phyloP scores from a whole-genome alignment of 2,888 invertebrate genomes.

The Trisateles emortualis region DNA sequence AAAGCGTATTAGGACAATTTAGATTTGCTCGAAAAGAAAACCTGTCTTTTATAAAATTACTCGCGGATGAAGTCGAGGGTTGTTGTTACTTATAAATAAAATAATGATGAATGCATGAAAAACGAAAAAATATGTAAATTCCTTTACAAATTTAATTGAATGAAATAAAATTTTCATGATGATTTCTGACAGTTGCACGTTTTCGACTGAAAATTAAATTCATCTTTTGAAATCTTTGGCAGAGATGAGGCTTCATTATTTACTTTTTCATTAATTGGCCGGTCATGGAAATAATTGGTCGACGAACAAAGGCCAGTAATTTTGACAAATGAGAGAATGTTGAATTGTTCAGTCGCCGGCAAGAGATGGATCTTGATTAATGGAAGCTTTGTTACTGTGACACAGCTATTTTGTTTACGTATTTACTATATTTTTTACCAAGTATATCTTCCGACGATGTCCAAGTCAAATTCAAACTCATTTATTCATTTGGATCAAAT shows the following conservation, averaged over 20 bases:
- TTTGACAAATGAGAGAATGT: slow-evolving; percentile 45
- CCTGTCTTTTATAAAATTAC: too few relatives aligned
- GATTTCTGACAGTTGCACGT: not conserved
- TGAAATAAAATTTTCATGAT: not conserved
- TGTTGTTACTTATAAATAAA: not conserved
- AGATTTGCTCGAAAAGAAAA: too few relatives aligned
- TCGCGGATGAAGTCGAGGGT: too few relatives aligned
- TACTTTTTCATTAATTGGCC: slow-evolving; percentile 43
- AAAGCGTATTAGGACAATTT: too few relatives aligned
- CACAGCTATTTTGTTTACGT: slow-evolving; percentile 13
- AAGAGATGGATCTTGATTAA: slow-evolving; percentile 29
- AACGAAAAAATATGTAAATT: not conserved
- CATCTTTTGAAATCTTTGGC: slow-evolving; percentile 31
- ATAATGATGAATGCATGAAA: not conserved
- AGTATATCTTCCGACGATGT: too few relatives aligned
- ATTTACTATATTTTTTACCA: not conserved
- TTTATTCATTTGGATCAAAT: too few relatives aligned
- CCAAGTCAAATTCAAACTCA: too few relatives aligned
- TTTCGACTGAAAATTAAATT: slow-evolving; percentile 19
- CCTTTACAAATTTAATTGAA: not conserved
- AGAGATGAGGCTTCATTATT: slow-evolving; percentile 39
- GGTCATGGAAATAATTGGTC: slow-evolving; percentile 44
- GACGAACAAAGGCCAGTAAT: slow-evolving; percentile 50
- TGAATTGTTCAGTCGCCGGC: slow-evolving; percentile 16
- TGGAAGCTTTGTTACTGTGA: slow-evolving; percentile 24